Base-by-base conservation (phyloP, 2,113 vertebrate genomes). In the Pterophyllum scalare region DNA sequence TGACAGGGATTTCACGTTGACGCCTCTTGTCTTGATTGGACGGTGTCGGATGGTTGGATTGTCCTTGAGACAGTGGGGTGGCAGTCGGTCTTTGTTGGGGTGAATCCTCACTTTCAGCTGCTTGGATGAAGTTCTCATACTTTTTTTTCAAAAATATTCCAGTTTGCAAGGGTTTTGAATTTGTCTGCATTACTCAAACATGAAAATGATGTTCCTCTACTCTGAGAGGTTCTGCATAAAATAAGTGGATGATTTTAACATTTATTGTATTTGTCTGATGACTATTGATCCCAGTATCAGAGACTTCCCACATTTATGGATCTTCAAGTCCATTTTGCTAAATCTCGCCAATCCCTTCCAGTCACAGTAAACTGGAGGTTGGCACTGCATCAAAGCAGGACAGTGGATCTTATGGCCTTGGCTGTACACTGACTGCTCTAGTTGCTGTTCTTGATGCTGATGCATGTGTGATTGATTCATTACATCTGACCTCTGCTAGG, bases 401-500 rank as follows among this genome's bases (percentile, higher is more conserved):
- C 65, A 72, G 81, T 31, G 20, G 59, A 83, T 88, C 59, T 40
- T 3, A 38, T 72, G 83, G 88, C 90, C 86, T 90, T 38, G 83
- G 87, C 76, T 20, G 70, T 24, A 38, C n/a, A 2, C 59, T n/a
- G 82, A 11, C 77, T 87, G 80, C 86, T 82, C 76, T 14, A 7
- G 81, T 83, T 75, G 82, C 84, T 82, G 75, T 58, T 81, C 65
- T 62, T 11, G 62, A 78, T 89, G 89, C 85, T 91, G 90, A 88
- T 88, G 89, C 70, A 60, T 89, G 87, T 70, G 82, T 82, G 91
- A 93, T 93, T 88, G 93, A 93, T 93, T 92, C 83, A 91, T 92
- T 81, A 89, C 31, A 79, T 91, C 87, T 91, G 92, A 93, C 93
- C 92, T 93, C 89, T 75, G 90, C 86, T 76, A 79, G 65, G 88